Conservation (phyloP, 2,113 vertebrate genomes). For the Epinephelus fuscoguttatus region DNA sequence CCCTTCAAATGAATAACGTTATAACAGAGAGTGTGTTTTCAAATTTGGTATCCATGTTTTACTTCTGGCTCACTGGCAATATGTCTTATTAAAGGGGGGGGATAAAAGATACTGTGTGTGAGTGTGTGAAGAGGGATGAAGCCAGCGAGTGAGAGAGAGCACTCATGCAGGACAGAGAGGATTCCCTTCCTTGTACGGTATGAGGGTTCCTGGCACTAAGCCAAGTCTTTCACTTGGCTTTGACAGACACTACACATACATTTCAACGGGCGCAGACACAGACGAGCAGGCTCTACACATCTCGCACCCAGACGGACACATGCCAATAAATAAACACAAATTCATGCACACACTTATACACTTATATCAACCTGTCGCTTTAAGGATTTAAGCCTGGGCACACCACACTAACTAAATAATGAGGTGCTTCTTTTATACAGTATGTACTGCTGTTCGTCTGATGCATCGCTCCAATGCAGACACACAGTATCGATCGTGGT, state of each 20-base stretch:
- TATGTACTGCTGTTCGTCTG: not conserved
- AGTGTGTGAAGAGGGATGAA: not conserved
- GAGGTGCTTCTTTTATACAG: not conserved
- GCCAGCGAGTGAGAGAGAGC: constrained; percentile 13
- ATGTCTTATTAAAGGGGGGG: not conserved
- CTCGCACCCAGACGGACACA: not conserved
- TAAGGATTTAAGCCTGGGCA: too few relatives aligned
- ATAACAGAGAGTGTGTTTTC: not conserved
- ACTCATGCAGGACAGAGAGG: constrained; percentile 54
- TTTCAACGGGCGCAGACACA: constrained; percentile 31
- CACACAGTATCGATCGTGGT: not conserved
- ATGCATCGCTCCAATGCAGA: not conserved
- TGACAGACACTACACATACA: constrained; percentile 52
- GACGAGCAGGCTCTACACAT: constrained; percentile 15
- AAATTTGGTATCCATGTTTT: not conserved
- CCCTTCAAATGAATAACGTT: not conserved
- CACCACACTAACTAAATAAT: not conserved
- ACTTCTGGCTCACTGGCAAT: not conserved
- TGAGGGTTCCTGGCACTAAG: constrained; percentile 41
- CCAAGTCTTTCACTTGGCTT: constrained; percentile 55
- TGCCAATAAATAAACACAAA: constrained; percentile 6
- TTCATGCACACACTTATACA: not conserved
- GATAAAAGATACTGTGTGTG: not conserved
- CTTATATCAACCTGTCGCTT: too few relatives aligned
- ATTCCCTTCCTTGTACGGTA: constrained; percentile 67